Base-by-base conservation (phyloP, 2,888 invertebrate genomes). In the Eupithecia insigniata region DNA sequence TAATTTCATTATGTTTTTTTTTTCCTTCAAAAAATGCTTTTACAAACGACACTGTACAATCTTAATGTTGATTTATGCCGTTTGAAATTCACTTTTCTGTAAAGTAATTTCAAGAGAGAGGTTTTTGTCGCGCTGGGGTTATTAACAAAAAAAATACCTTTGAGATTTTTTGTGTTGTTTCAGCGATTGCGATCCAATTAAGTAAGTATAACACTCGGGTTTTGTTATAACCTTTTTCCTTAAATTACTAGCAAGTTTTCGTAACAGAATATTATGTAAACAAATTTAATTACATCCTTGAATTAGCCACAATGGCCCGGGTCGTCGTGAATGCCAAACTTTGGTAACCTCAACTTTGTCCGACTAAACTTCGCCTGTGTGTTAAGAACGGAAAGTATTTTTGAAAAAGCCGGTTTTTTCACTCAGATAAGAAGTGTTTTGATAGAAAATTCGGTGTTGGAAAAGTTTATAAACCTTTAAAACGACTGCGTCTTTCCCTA, bases 231-330 rank as follows among this genome's bases (percentile, higher is more conserved):
- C 78, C 80, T 80, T 62, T 80, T 69, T 76, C 77, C 79, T 77
- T 69, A 79, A 83, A 83, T 85, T 87, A 83, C 80, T 79, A 78
- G 73, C 81, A 89, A 87, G 83, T 88, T 90, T 87, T 84, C 83
- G 83, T 84, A 88, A 86, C 85, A 85, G 84, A 90, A 89, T 88
- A 89, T 90, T 87, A 88, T 89, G 88, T 88, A 91, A 92, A 92
- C 91, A 90, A 92, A 92, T 92, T 92, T 92, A 92, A 93, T 92
- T 92, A 92, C 88, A 87, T 87, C 87, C 88, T 87, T 87, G 89
- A 91, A 92, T 92, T 92, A 92, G 90, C 90, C 89, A 91, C 91
- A 92, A 92, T 92, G 86, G 91, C 87, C 74, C 85, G 84, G 83
- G 87, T 87, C 86, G 86, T 83, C 82, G 82, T 85, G 90, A 91